Conservation (phyloP, 2,888 invertebrate genomes). For the Autographa gamma region DNA sequence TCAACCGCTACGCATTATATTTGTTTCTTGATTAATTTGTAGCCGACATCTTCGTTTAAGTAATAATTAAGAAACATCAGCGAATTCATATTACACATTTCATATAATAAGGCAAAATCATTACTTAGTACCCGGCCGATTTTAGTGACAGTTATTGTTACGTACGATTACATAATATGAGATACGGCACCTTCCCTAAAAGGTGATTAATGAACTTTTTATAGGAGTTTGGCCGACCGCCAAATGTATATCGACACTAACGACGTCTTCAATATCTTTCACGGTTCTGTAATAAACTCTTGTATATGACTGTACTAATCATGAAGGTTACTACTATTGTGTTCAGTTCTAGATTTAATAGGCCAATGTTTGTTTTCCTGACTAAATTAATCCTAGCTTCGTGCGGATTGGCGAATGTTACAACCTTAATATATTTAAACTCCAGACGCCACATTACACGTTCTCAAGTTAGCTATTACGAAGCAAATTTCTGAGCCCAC, state of each 20-base stretch:
- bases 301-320: constrained; percentile 13
- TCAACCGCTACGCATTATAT: constrained; percentile 1
- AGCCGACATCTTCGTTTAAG: background rate
- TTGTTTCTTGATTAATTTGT: constrained; percentile 4
- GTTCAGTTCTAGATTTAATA: background rate
- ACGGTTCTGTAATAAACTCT: constrained; percentile 24
- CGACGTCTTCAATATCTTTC: constrained; percentile 58
- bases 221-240: constrained; percentile 69
- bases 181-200: constrained; percentile 62
- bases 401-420: background rate
- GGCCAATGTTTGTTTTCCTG: background rate
- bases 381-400: background rate
- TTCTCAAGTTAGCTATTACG: constrained; percentile 1
- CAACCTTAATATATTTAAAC: background rate
- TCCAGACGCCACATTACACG: background rate
- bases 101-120: background rate
- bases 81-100: background rate
- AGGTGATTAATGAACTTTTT: constrained; percentile 77
- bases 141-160: background rate
- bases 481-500: constrained; percentile 16
- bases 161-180: constrained; percentile 68
- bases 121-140: background rate
- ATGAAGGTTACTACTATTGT: background rate
- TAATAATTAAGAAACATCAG: background rate
- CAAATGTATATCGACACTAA: constrained; percentile 77